A percentile compares a stretch with the other conserved stretches of the same genome.
These are phyloP conservation scores for Pipa parva DNA, from an alignment of 2,113 vertebrate genomes.

Conservation along the genomic window DNA sequence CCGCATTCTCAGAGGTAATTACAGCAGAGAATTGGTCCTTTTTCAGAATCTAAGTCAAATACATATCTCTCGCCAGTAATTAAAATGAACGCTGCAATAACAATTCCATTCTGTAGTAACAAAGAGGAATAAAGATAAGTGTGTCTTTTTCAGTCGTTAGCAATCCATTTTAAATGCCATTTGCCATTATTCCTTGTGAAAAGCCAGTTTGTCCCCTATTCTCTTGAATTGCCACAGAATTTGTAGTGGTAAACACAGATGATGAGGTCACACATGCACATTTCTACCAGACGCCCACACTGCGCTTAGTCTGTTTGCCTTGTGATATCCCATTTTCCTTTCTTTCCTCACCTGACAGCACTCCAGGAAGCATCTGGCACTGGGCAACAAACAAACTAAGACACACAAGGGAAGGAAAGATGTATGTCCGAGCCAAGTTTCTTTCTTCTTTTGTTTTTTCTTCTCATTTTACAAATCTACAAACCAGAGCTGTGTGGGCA, in stretches of 20 bases:
- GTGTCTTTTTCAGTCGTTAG: conserved; percentile 13
- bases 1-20: no score
- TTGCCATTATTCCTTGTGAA: conserved; percentile 15
- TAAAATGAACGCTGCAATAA: no score
- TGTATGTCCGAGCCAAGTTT: background rate
- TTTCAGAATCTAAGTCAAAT: no score
- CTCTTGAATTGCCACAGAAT: conserved; percentile 18
- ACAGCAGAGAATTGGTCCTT: no score
- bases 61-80: no score
- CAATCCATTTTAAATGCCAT: conserved; percentile 23
- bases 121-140: background rate
- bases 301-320: conserved; percentile 17
- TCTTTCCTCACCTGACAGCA: conserved; percentile 15
- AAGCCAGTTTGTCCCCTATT: conserved; percentile 9
- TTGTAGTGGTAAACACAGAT: conserved; percentile 37
- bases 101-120: no score
- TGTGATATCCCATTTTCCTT: conserved; percentile 5
- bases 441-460: background rate
- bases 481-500: background rate
- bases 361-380: conserved; percentile 16
- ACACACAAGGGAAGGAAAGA: background rate
- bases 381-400: background rate
- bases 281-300: conserved; percentile 24
- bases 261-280: background rate
- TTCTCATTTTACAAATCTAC: background rate